Conservation (phyloP, 2,113 vertebrate genomes). For the Dasypus novemcinctus region DNA sequence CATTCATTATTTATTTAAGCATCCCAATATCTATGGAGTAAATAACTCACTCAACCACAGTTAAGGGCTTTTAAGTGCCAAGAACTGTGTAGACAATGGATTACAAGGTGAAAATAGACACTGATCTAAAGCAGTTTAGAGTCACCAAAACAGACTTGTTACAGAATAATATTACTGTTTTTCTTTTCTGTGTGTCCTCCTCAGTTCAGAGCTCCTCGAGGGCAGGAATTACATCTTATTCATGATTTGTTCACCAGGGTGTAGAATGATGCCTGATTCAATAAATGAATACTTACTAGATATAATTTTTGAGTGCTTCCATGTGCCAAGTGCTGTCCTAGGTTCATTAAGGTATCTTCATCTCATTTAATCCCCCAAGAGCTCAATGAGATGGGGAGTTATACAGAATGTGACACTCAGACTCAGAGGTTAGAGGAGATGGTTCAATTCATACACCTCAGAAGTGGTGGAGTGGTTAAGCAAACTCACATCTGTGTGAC, state of each 20-base stretch:
- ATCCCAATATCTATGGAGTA: not conserved
- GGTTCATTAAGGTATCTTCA: not conserved
- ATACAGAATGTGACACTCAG: not conserved
- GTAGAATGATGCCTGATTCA: not conserved
- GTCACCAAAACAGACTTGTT: not conserved
- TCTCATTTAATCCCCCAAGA: not conserved
- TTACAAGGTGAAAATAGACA: not conserved
- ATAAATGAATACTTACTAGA: not conserved
- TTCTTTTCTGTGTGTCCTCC: not conserved
- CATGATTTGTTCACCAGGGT: not conserved
- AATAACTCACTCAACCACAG: not conserved
- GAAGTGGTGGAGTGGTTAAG: not conserved
- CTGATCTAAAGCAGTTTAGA: not conserved
- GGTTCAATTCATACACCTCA: not conserved
- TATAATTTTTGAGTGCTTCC: not conserved
- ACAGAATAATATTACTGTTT: not conserved
- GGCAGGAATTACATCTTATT: not conserved
- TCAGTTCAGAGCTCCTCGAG: not conserved
- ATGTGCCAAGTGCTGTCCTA: not conserved
- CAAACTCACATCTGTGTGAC: not conserved
- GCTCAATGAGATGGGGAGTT: not conserved
- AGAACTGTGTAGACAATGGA: not conserved
- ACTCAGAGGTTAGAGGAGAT: not conserved
- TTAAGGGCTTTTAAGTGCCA: not conserved
- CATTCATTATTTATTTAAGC: not conserved